These are phyloP conservation scores for Carcinoscorpius rotundicauda DNA, from an alignment of 1,140 invertebrate genomes.

Conservation along the genomic window DNA sequence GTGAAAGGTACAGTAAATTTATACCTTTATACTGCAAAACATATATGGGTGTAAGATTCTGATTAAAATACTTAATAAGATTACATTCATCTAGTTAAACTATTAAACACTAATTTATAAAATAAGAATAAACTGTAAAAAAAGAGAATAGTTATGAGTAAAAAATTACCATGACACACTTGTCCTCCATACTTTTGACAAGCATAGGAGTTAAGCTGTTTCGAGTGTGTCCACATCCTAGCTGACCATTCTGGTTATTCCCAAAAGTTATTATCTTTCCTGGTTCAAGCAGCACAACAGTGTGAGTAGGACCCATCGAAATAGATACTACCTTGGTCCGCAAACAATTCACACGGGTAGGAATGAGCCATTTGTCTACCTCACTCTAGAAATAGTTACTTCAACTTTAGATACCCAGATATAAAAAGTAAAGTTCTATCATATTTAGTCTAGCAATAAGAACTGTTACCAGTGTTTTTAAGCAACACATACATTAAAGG, in stretches of 20 bases:
- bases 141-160: too few species aligned
- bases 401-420: conserved; percentile 4
- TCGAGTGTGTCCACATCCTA: conserved; percentile 40
- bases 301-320: conserved; percentile 44
- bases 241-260: conserved; percentile 45
- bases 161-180: conserved; percentile 39
- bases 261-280: conserved; percentile 54
- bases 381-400: conserved; percentile 29
- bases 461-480: too few species aligned
- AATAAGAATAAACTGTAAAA: too few species aligned
- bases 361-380: conserved; percentile 37
- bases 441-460: too few species aligned
- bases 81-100: too few species aligned
- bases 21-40: too few species aligned
- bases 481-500: too few species aligned
- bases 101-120: too few species aligned
- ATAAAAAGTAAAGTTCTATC: too few species aligned
- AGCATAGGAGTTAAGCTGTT: conserved; percentile 35
- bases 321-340: conserved; percentile 38
- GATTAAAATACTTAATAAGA: too few species aligned
- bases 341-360: conserved; percentile 35
- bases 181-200: conserved; percentile 42
- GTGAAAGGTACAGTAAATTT: too few species aligned
- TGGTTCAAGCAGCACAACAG: conserved; percentile 48
- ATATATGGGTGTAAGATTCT: too few species aligned